Percentiles rank a stretch among this genome's conserved stretches.
Conservation (phyloP, 1,140 invertebrate genomes). For the Telenomus remus region DNA sequence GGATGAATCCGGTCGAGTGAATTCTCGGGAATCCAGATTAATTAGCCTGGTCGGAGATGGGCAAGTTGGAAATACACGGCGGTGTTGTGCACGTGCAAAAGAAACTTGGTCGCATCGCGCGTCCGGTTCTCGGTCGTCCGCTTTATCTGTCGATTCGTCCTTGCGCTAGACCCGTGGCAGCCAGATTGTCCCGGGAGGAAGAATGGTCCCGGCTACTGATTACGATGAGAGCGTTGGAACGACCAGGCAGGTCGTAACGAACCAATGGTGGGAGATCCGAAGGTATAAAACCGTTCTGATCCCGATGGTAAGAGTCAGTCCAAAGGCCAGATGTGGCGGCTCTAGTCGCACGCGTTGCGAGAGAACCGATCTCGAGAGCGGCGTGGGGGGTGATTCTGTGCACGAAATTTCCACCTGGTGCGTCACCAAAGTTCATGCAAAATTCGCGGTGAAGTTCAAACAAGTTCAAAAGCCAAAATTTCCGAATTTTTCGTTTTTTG, state of each 20-base stretch:
- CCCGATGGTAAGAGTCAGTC: slow-evolving; percentile 68
- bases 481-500: too few relatives aligned
- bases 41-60: too few relatives aligned
- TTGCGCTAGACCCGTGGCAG: slow-evolving; percentile 60
- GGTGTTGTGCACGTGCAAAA: too few relatives aligned
- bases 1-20: too few relatives aligned
- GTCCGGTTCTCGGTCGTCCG: slow-evolving; percentile 31
- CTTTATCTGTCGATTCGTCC: slow-evolving; percentile 56
- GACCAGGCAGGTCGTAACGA: slow-evolving; percentile 54
- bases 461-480: too few relatives aligned
- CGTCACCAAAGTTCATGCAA: background rate
- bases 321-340: slow-evolving; percentile 72
- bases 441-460: background rate
- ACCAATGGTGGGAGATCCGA: slow-evolving; percentile 72
- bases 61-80: too few relatives aligned
- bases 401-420: slow-evolving; percentile 62
- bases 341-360: slow-evolving; percentile 74
- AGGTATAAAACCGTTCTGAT: slow-evolving; percentile 74
- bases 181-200: slow-evolving; percentile 59
- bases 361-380: slow-evolving; percentile 69
- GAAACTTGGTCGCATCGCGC: background rate
- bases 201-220: slow-evolving; percentile 56
- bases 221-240: slow-evolving; percentile 52
- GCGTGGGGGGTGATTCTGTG: slow-evolving; percentile 72
- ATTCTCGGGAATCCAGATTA: too few relatives aligned